These are phyloP conservation scores for Brachionichthys hirsutus DNA, from an alignment of 2,113 vertebrate genomes.

Conservation along the genomic window DNA sequence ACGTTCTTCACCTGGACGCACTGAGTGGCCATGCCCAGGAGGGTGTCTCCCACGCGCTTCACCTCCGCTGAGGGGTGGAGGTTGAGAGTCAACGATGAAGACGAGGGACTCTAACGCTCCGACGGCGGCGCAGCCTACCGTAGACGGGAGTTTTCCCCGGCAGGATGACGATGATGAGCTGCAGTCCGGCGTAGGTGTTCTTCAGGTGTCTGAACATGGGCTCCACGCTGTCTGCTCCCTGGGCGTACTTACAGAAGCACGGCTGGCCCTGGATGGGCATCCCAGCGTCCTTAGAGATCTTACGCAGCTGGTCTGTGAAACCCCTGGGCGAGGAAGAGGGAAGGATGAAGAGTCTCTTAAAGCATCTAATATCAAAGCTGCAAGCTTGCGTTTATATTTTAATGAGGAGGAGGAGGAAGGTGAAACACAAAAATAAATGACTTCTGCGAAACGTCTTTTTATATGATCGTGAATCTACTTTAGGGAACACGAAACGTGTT, in stretches of 20 bases:
- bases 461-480: no score
- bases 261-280: constrained; percentile 98
- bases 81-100: no score
- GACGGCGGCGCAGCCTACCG: constrained; percentile 65
- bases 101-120: no score
- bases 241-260: constrained; percentile 98
- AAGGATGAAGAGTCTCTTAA: neutral
- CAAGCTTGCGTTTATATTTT: neutral
- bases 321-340: constrained; percentile 72
- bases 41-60: constrained; percentile 95
- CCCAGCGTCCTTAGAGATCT: constrained; percentile 96
- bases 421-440: no score
- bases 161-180: constrained; percentile 98
- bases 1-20: constrained; percentile 99
- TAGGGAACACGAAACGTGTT: no score
- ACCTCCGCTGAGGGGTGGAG: constrained; percentile 84
- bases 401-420: no score
- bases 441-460: no score
- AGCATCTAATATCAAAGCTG: neutral
- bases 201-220: constrained; percentile 99
- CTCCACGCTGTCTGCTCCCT: constrained; percentile 96
- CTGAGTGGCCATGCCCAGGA: constrained; percentile 97
- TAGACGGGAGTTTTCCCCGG: constrained; percentile 93
- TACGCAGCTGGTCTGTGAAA: constrained; percentile 95
- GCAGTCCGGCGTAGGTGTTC: constrained; percentile 97